Conservation (phyloP, 2,797 vertebrate genomes). For the Acipenser ruthenus region DNA sequence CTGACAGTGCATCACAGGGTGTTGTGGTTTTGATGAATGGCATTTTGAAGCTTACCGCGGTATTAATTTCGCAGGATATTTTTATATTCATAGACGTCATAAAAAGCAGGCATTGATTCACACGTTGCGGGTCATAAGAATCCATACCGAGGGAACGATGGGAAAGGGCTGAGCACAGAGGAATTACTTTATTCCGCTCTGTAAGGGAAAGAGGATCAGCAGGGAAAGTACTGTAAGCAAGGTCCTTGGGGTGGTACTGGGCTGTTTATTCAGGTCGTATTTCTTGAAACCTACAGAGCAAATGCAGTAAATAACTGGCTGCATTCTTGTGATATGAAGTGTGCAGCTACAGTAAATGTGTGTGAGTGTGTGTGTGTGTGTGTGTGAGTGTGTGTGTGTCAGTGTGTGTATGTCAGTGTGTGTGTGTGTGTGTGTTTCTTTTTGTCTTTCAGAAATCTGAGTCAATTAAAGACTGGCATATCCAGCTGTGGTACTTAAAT, state of each 20-base stretch:
- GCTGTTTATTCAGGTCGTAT: not conserved
- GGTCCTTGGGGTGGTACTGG: not conserved
- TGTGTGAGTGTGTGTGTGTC: no score
- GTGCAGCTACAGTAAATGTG: not conserved
- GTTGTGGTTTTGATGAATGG: no score
- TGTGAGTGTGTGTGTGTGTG: not conserved
- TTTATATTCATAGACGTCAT: not conserved
- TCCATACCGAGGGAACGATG: not conserved
- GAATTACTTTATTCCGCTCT: not conserved
- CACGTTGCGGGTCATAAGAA: not conserved
- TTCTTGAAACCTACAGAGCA: not conserved
- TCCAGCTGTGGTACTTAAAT: no score
- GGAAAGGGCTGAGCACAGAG: not conserved
- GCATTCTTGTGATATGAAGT: not conserved
- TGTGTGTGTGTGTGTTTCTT: no score
- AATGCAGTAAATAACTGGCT: not conserved
- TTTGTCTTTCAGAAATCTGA: no score
- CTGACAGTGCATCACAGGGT: no score
- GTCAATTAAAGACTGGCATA: no score
- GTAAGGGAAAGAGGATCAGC: not conserved
- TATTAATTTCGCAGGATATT: not conserved
- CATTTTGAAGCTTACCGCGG: not conserved
- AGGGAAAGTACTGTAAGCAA: not conserved
- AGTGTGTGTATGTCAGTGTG: no score
- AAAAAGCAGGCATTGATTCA: slow-evolving; percentile 1